phyloP scores from a whole-genome alignment of 2,113 vertebrate genomes.

The Corydoras sp. region DNA sequence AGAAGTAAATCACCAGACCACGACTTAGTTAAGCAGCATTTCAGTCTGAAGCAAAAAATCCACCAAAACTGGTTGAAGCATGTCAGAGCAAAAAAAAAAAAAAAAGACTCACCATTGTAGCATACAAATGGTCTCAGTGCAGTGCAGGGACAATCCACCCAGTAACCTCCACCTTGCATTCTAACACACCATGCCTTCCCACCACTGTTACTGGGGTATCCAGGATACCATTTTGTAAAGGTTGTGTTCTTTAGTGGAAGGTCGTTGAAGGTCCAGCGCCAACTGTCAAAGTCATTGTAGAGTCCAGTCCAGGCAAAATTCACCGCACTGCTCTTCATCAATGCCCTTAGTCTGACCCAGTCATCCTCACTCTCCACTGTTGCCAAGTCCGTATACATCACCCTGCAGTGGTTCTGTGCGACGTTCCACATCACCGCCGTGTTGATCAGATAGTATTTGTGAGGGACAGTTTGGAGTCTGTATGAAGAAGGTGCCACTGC shows the following conservation, averaged over 20 bases:
- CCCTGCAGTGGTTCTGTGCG: slow-evolving; percentile 20
- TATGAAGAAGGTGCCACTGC: not conserved
- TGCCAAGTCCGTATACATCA: slow-evolving; percentile 17
- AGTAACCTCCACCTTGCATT: not conserved
- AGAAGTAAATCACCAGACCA: too few relatives aligned
- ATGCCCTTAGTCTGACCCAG: not conserved
- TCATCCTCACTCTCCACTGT: not conserved
- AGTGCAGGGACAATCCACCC: slow-evolving; percentile 10
- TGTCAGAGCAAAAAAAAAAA: not conserved
- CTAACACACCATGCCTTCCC: not conserved
- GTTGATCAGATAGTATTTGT: not conserved
- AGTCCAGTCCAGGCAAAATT: slow-evolving; percentile 13
- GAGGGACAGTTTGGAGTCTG: not conserved
- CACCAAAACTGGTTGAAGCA: not conserved
- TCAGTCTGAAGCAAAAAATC: not conserved
- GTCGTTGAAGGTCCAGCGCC: slow-evolving; percentile 28
- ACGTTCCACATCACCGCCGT: not conserved
- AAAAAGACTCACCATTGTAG: slow-evolving; percentile 11
- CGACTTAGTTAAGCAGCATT: too few relatives aligned
- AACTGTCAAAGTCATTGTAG: slow-evolving; percentile 12
- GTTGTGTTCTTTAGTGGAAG: not conserved
- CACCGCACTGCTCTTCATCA: not conserved
- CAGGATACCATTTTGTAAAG: not conserved
- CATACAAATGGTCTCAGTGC: not conserved
- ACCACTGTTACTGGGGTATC: not conserved